A percentile compares a stretch with the other conserved stretches of the same genome.
phyloP scores from a whole-genome alignment of 2,888 invertebrate species.

The Ormyrus nitidulus region DNA sequence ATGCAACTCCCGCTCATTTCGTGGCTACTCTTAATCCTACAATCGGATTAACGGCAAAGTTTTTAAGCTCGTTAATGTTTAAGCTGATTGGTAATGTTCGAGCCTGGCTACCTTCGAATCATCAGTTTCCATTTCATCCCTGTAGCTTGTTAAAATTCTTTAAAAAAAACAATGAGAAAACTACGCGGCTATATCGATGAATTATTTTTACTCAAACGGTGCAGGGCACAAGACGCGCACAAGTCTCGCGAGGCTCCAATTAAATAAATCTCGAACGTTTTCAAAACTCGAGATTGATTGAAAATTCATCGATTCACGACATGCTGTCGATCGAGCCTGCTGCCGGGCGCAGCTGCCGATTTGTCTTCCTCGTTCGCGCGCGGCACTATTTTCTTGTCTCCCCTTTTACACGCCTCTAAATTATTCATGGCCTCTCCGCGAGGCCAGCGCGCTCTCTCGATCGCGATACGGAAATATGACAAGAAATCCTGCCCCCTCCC shows the following conservation, averaged over 20 bases:
- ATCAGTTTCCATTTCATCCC: conserved; percentile 7
- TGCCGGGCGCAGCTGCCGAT: conserved; percentile 4
- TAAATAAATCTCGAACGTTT: too few species aligned
- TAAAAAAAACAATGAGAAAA: too few species aligned
- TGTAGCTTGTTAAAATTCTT: background rate
- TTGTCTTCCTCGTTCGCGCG: background rate
- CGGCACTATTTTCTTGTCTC: background rate
- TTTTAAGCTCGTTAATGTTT: conserved; percentile 48
- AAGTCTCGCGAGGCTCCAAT: too few species aligned
- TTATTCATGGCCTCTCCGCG: conserved; percentile 64
- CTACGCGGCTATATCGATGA: too few species aligned
- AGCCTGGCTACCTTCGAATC: conserved; percentile 18
- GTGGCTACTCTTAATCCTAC: conserved; percentile 28
- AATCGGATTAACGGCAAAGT: conserved; percentile 39
- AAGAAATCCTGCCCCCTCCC: background rate
- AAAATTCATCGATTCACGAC: conserved; percentile 12
- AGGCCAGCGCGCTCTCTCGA: background rate
- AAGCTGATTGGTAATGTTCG: conserved; percentile 39
- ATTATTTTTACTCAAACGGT: too few species aligned
- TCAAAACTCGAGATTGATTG: too few species aligned
- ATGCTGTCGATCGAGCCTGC: background rate
- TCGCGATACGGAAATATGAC: conserved; percentile 16
- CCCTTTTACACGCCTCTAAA: conserved; percentile 62
- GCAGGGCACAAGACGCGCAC: too few species aligned
- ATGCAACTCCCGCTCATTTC: background rate